phyloP scores from a whole-genome alignment of 2,888 invertebrate species.

The Polylopha cassiicola region DNA sequence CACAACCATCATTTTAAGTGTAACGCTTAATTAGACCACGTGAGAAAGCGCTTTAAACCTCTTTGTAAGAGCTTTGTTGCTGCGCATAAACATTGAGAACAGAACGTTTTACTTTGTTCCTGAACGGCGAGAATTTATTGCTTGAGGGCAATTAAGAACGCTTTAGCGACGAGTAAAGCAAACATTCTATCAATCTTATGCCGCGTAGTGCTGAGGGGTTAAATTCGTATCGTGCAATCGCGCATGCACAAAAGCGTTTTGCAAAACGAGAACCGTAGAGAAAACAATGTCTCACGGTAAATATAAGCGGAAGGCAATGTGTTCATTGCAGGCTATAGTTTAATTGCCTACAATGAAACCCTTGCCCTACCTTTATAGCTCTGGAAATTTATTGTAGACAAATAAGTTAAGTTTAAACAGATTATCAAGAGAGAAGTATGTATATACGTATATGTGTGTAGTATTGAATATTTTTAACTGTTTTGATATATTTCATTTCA shows the following conservation, averaged over 20 bases:
- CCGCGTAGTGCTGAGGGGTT: constrained; percentile 19
- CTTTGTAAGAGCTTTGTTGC: constrained; percentile 45
- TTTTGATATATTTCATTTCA: too few relatives aligned
- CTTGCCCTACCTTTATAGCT: too few relatives aligned
- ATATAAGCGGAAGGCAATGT: too few relatives aligned
- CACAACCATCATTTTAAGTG: constrained; percentile 51
- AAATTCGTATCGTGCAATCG: constrained; percentile 19
- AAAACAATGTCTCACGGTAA: constrained; percentile 17
- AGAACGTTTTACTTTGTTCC: constrained; percentile 23
- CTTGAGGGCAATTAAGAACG: constrained; percentile 23
- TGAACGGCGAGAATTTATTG: constrained; percentile 24
- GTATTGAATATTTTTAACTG: too few relatives aligned
- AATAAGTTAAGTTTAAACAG: too few relatives aligned
- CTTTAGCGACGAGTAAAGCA: constrained; percentile 24
- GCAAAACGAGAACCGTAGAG: constrained; percentile 13
- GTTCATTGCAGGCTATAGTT: too few relatives aligned
- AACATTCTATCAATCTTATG: constrained; percentile 24
- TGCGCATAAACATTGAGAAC: constrained; percentile 44
- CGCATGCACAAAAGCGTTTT: constrained; percentile 12
- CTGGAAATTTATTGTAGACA: too few relatives aligned
- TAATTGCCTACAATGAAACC: too few relatives aligned
- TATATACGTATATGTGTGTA: too few relatives aligned
- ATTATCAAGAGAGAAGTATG: too few relatives aligned
- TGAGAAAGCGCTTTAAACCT: constrained; percentile 56
- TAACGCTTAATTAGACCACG: constrained; percentile 69